phyloP scores from a whole-genome alignment of 2,113 vertebrate species.

The Boulengeromyrus knoepffleri region DNA sequence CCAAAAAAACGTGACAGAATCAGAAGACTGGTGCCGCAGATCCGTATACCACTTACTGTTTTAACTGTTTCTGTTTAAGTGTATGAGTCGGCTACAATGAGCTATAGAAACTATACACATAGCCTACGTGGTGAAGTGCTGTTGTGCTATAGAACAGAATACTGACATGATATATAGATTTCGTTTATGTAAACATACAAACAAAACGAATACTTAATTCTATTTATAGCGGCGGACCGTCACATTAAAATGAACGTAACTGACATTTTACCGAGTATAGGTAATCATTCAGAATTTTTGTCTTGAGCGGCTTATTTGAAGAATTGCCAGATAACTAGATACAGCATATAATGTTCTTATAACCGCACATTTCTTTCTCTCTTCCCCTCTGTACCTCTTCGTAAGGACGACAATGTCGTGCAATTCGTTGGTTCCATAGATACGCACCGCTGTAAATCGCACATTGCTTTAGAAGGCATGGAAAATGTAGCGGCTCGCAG shows the following conservation, averaged over 20 bases:
- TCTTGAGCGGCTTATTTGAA: neutral
- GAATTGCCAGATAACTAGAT: neutral
- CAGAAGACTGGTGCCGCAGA: constrained; percentile 24
- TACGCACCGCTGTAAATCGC: constrained; percentile 29
- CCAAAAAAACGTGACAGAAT: constrained; percentile 36
- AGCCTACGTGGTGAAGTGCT: neutral
- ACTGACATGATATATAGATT: neutral
- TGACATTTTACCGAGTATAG: neutral
- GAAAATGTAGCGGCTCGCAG: constrained; percentile 47
- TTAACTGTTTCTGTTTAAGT: neutral
- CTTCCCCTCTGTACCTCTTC: neutral
- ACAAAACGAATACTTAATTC: neutral
- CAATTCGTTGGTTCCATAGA: constrained; percentile 5
- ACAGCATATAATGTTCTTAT: constrained; percentile 19
- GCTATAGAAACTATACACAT: neutral
- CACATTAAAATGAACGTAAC: neutral
- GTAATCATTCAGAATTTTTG: neutral
- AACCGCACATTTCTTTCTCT: neutral
- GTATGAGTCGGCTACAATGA: neutral
- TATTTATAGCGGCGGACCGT: neutral
- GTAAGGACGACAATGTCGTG: neutral
- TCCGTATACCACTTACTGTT: neutral
- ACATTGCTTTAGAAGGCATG: constrained; percentile 51
- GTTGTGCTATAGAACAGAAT: neutral
- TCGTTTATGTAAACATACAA: neutral